Base-by-base conservation (phyloP, 2,113 vertebrate species). In the Hippocampus abdominalis region DNA sequence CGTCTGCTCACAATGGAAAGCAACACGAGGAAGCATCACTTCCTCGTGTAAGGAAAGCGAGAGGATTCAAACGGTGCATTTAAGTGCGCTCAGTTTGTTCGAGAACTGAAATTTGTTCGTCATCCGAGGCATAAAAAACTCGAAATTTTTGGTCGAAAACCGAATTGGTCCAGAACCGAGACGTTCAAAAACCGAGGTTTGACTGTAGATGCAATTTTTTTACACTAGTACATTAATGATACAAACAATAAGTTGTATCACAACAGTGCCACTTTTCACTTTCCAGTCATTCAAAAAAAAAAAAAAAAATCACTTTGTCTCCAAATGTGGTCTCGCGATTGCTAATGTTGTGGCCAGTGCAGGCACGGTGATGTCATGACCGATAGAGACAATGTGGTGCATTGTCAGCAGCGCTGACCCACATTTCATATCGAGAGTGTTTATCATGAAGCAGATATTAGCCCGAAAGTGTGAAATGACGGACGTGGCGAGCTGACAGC, bases 391-490 rank as follows among this genome's bases (percentile, higher is more conserved):
- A 39, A 62, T 39, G 32, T 39, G 21, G n/a, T 36, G 42, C 64
- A 60, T 21, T 67, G 61, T 59, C 29, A 64, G 66, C 39, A 18
- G 3, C 2, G 32, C 32, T 36, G 5, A 36, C 49, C 49, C 42
- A 32, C 13, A 53, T 23, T 20, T 11, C 23, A 36, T 13, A 36
- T 36, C 8, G 51, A 57, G 57, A 18, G 20, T 29, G 63, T 10
- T 79, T n/a, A 60, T 32, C 23, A 21, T 60, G 27, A 13, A 27
- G 16, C 39, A 51, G 20, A 25, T 62, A 40, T 64, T 72, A 71
- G 67, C 81, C 60, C 64, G 12, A 32, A 60, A 29, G 48, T 51
- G 65, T 16, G 18, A 21, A 12, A 2, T 60, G 59, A 64, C 64
- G 71, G 57, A 81, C 53, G 44, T 4, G 57, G 2, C 8, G 27